Conservation (phyloP, 1,140 invertebrate species). For the Atopsyche davidsoni region DNA sequence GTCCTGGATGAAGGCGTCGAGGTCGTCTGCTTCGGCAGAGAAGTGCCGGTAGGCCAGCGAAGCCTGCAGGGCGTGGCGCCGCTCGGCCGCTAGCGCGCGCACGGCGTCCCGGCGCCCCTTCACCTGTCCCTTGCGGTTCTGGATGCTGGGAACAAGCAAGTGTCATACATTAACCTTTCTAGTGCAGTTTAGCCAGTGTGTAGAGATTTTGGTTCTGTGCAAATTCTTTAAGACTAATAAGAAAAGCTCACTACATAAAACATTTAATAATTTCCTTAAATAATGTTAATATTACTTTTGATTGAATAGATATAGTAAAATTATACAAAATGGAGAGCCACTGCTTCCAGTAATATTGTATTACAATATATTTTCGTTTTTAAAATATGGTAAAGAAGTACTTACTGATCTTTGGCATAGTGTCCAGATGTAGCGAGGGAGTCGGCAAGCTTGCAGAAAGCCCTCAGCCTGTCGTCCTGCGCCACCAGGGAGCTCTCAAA, state of each 20-base stretch:
- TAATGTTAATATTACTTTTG: no score
- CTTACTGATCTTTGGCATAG: conserved; percentile 79
- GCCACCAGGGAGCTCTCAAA: conserved; percentile 89
- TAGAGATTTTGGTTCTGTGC: no score
- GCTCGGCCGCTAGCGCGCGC: conserved; percentile 64
- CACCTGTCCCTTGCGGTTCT: conserved; percentile 70
- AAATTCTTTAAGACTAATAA: no score
- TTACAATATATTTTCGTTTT: no score
- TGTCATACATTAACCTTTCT: no score
- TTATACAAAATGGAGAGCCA: no score
- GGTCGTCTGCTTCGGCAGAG: conserved; percentile 80
- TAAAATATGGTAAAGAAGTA: no score
- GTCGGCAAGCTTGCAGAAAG: conserved; percentile 81
- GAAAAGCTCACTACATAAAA: no score
- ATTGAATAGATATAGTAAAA: no score
- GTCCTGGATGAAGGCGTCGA: conserved; percentile 84
- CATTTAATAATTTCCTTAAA: no score
- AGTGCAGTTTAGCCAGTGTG: no score
- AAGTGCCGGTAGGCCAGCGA: conserved; percentile 65
- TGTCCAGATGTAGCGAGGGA: conserved; percentile 77
- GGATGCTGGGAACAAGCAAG: conserved; percentile 53
- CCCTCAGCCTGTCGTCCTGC: conserved; percentile 86
- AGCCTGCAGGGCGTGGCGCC: conserved; percentile 66
- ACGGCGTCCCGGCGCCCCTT: conserved; percentile 65
- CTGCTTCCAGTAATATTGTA: no score